These are phyloP conservation scores for Gambelia wislizenii DNA, from an alignment of 2,797 vertebrate genomes.

Conservation along the genomic window DNA sequence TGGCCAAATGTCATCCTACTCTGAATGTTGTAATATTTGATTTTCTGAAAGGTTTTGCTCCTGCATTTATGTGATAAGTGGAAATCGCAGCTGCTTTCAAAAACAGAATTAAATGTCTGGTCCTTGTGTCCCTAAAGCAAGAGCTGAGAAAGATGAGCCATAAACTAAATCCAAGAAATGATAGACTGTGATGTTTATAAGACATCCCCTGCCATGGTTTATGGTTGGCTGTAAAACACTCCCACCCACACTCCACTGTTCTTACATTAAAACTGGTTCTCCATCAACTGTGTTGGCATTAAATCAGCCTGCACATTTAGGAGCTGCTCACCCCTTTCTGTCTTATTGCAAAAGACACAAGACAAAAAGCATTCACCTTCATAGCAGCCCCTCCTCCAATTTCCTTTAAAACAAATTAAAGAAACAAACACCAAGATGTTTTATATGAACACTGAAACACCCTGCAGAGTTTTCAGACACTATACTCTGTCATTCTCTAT, in stretches of 20 bases:
- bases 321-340: not conserved
- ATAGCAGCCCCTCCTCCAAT: not conserved
- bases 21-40: conserved; percentile 25
- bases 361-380: not conserved
- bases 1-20: conserved; percentile 30
- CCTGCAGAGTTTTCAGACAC: not conserved
- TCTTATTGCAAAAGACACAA: too few species aligned
- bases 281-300: not conserved
- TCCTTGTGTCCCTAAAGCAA: not conserved
- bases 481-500: not conserved
- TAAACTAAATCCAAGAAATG: conserved; percentile 13
- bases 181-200: conserved; percentile 2
- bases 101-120: conserved; percentile 18
- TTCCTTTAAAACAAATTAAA: not conserved
- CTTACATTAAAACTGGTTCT: not conserved
- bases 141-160: conserved; percentile 26
- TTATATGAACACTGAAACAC: too few species aligned
- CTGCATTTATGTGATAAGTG: conserved; percentile 37
- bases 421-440: not conserved
- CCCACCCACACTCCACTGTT: too few species aligned
- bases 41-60: conserved; percentile 29
- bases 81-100: conserved; percentile 22
- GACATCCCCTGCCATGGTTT: not conserved
- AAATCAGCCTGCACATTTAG: not conserved
- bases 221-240: not conserved